A percentile compares a stretch with the other conserved stretches of the same genome.
These are phyloP conservation scores for Scotopteryx bipunctaria DNA, from an alignment of 2,888 invertebrate genomes.

Conservation along the genomic window DNA sequence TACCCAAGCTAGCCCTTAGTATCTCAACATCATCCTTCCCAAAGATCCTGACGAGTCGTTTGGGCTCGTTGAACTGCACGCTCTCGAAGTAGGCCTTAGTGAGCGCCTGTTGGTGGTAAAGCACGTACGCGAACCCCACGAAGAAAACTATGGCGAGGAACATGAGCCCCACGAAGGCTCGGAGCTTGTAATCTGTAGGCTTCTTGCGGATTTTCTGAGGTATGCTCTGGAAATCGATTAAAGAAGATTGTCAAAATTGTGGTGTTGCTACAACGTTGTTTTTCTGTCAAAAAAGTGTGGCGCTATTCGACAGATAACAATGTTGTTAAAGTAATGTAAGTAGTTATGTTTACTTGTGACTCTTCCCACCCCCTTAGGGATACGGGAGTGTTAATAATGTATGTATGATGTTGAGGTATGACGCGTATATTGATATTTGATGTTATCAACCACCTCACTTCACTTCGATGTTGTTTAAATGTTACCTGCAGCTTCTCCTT, in stretches of 20 bases:
- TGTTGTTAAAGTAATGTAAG: too few relatives aligned
- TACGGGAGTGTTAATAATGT: too few relatives aligned
- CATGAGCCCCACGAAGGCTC: slow-evolving; percentile 90
- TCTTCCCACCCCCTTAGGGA: too few relatives aligned
- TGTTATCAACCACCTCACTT: too few relatives aligned
- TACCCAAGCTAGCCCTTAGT: slow-evolving; percentile 85
- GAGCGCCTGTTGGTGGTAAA: slow-evolving; percentile 91
- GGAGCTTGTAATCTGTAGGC: slow-evolving; percentile 90
- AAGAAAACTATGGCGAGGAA: slow-evolving; percentile 92
- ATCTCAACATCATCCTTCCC: slow-evolving; percentile 88
- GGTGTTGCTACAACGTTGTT: too few relatives aligned
- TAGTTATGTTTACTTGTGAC: too few relatives aligned
- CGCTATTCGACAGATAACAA: too few relatives aligned
- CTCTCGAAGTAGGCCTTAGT: slow-evolving; percentile 92
- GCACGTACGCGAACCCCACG: slow-evolving; percentile 91
- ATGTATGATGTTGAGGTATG: too few relatives aligned
- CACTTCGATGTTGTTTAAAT: neutral
- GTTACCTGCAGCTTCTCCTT: slow-evolving; percentile 91
- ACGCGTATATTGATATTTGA: too few relatives aligned
- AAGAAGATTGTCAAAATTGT: too few relatives aligned
- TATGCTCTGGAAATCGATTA: slow-evolving; percentile 85
- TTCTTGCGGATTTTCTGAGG: slow-evolving; percentile 89
- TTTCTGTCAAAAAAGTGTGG: too few relatives aligned
- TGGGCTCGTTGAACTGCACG: slow-evolving; percentile 92
- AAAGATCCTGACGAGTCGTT: slow-evolving; percentile 88